A percentile compares a stretch with the other conserved stretches of the same genome.
Conservation (phyloP, 2,888 invertebrate genomes). For the Capitulum mitella region DNA sequence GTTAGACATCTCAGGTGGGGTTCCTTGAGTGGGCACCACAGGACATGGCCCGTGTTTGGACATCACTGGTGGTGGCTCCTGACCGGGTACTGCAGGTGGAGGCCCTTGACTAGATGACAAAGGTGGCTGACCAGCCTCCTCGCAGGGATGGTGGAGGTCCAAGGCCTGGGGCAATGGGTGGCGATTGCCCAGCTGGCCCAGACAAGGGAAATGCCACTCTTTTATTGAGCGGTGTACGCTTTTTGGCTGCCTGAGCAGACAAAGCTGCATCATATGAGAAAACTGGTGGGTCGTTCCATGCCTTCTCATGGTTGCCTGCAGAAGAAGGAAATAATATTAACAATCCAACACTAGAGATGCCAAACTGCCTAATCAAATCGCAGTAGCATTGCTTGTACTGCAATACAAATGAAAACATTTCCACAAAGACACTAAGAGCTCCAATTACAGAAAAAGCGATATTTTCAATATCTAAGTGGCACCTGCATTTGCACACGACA, state of each 20-base stretch:
- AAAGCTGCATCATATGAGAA: neutral
- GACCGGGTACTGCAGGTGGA: neutral
- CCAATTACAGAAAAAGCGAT: too few relatives aligned
- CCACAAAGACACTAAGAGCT: too few relatives aligned
- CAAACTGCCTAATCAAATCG: neutral
- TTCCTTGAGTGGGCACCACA: neutral
- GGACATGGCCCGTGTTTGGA: neutral
- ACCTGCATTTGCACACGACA: too few relatives aligned
- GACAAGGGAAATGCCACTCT: neutral
- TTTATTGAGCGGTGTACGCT: neutral
- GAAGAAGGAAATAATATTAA: too few relatives aligned
- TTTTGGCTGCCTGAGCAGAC: neutral
- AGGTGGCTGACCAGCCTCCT: neutral
- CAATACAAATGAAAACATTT: too few relatives aligned
- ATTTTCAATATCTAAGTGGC: too few relatives aligned
- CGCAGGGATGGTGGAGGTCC: neutral
- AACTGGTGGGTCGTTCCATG: neutral
- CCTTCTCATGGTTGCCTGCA: slow-evolving; percentile 4
- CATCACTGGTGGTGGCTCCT: neutral
- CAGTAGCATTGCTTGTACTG: too few relatives aligned
- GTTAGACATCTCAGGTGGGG: neutral
- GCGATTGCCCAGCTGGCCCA: neutral
- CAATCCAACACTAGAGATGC: too few relatives aligned
- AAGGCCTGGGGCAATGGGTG: neutral
- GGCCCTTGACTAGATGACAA: neutral